phyloP scores from a whole-genome alignment of 1,140 invertebrate species.

The Zaprionus ornatus region DNA sequence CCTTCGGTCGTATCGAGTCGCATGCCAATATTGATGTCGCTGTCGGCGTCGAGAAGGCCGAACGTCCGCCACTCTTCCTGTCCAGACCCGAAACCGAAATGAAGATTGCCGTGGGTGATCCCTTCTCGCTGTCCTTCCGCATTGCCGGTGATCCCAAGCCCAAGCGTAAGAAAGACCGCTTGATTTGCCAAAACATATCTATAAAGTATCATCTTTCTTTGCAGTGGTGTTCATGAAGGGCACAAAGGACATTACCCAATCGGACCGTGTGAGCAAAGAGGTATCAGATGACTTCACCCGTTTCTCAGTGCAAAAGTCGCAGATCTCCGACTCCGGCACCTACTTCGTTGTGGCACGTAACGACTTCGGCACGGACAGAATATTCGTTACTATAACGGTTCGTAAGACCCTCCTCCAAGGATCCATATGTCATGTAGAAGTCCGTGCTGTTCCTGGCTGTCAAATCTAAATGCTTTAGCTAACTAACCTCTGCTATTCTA shows the following conservation, averaged over 20 bases:
- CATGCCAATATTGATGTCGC: conserved; percentile 88
- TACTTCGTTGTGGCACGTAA: conserved; percentile 98
- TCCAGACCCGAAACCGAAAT: conserved; percentile 91
- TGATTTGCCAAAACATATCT: background rate
- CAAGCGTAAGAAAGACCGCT: conserved; percentile 86
- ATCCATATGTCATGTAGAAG: conserved; percentile 6
- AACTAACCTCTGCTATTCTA: conserved; percentile 47
- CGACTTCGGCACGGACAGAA: conserved; percentile 92
- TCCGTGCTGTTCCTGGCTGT: conserved; percentile 39
- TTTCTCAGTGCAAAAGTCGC: conserved; percentile 93
- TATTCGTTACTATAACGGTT: conserved; percentile 93
- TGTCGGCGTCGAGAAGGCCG: conserved; percentile 86
- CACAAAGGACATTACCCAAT: conserved; percentile 91
- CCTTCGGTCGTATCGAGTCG: conserved; percentile 90
- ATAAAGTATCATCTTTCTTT: conserved; percentile 41
- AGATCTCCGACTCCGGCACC: conserved; percentile 94
- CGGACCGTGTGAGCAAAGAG: conserved; percentile 91
- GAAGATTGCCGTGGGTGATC: conserved; percentile 90
- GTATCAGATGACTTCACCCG: conserved; percentile 92
- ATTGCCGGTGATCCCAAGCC: conserved; percentile 92
- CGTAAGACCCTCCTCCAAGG: conserved; percentile 32
- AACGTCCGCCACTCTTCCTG: conserved; percentile 91
- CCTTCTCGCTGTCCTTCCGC: conserved; percentile 91
- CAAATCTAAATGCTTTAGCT: conserved; percentile 55
- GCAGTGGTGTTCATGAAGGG: conserved; percentile 94